phyloP scores from a whole-genome alignment of 2,888 invertebrate genomes.

The Oscheius sp. region DNA sequence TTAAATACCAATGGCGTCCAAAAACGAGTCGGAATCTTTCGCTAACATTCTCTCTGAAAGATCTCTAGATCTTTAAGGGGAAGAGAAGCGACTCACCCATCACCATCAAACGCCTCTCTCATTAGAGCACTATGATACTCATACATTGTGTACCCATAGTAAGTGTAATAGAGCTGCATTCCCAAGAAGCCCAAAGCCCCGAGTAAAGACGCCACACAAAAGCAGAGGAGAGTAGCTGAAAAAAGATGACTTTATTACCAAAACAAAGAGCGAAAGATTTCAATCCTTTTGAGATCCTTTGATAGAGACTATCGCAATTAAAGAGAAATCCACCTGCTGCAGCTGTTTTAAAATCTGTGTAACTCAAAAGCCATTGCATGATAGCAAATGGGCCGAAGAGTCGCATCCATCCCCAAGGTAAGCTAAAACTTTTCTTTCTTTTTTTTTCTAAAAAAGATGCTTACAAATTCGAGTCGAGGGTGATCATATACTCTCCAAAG shows the following conservation, averaged over 20 bases:
- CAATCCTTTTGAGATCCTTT: too few relatives aligned
- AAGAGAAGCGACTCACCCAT: conserved; percentile 46
- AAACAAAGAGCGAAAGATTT: too few relatives aligned
- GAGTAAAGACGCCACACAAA: conserved; percentile 52
- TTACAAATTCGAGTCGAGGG: conserved; percentile 9
- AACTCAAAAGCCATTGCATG: conserved; percentile 53
- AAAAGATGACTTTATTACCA: too few relatives aligned
- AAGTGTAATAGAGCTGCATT: conserved; percentile 67
- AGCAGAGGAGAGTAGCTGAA: conserved; percentile 48
- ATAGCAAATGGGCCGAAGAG: conserved; percentile 65
- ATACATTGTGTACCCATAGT: conserved; percentile 67
- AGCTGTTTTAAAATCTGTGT: conserved; percentile 30
- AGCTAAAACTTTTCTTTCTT: conserved; percentile 42
- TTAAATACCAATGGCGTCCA: conserved; percentile 61
- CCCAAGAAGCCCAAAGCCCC: conserved; percentile 61
- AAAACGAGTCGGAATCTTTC: conserved; percentile 68
- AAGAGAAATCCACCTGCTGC: too few relatives aligned
- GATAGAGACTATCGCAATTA: too few relatives aligned
- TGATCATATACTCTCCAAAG: conserved; percentile 37
- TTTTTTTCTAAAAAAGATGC: not conserved
- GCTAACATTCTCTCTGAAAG: conserved; percentile 45
- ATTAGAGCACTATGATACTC: conserved; percentile 64
- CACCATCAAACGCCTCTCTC: conserved; percentile 60
- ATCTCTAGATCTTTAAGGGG: not conserved
- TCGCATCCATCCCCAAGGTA: conserved; percentile 60